A percentile compares a stretch with the other conserved stretches of the same genome.
Conservation (phyloP, 2,113 vertebrate species). For the Gallinago media region DNA sequence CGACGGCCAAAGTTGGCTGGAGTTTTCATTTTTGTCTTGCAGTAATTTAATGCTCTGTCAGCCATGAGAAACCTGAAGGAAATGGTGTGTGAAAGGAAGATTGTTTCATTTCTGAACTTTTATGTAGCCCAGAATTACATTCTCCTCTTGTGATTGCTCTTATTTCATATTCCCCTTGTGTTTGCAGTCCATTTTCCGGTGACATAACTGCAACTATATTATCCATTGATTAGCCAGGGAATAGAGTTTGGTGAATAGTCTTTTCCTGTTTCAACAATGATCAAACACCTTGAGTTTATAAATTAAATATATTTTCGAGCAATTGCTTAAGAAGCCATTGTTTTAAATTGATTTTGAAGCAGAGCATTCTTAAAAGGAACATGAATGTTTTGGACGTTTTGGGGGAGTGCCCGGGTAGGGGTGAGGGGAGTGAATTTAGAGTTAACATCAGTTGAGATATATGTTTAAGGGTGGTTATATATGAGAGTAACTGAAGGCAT, state of each 20-base stretch:
- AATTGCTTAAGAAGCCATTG: background rate
- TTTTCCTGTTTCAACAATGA: background rate
- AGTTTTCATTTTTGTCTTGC: background rate
- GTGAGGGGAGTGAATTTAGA: background rate
- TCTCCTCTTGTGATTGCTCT: background rate
- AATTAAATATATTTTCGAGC: background rate
- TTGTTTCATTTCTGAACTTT: constrained; percentile 3
- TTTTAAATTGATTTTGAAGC: background rate
- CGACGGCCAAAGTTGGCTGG: background rate
- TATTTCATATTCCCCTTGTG: background rate
- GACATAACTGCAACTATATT: background rate
- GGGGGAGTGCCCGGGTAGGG: background rate
- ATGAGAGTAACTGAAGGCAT: background rate
- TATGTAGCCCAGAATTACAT: background rate
- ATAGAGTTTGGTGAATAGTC: background rate
- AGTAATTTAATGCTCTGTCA: background rate
- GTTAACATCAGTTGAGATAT: background rate
- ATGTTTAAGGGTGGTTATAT: background rate
- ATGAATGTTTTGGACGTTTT: background rate
- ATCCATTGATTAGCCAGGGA: background rate
- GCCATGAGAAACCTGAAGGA: background rate
- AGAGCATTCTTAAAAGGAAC: background rate
- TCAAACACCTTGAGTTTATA: background rate
- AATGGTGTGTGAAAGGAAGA: background rate
- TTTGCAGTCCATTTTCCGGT: background rate